phyloP scores from a whole-genome alignment of 2,888 invertebrate genomes.

The Cetonia aurata region DNA sequence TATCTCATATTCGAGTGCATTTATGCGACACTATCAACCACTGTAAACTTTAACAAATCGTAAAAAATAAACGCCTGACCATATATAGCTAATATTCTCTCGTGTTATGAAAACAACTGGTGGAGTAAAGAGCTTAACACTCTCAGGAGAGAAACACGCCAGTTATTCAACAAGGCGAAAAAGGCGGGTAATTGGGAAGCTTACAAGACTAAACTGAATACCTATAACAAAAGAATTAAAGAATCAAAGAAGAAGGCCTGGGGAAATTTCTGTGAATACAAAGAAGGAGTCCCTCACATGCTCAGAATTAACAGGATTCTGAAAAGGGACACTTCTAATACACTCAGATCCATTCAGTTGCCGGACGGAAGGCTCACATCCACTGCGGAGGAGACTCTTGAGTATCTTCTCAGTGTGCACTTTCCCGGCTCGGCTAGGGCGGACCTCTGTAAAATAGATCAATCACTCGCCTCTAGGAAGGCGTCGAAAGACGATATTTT shows the following conservation, averaged over 20 bases:
- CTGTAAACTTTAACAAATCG: too few species aligned
- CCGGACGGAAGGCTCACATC: too few species aligned
- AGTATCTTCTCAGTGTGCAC: slow-evolving; percentile 9
- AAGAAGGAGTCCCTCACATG: not conserved
- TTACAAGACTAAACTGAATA: not conserved
- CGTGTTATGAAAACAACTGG: too few species aligned
- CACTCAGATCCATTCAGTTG: slow-evolving; percentile 6
- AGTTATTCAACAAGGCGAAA: slow-evolving; percentile 1
- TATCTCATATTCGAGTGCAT: too few species aligned
- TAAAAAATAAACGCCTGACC: too few species aligned
- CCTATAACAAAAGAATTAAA: not conserved
- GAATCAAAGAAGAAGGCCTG: slow-evolving; percentile 5
- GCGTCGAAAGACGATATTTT: slow-evolving; percentile 2
- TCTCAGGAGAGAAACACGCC: slow-evolving; percentile 14
- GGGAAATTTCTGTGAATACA: not conserved
- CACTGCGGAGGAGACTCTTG: slow-evolving; percentile 8
- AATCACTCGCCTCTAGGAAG: not conserved
- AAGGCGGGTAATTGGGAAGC: slow-evolving; percentile 1
- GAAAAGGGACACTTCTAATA: slow-evolving; percentile 1
- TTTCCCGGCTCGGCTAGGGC: not conserved
- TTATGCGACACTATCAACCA: too few species aligned
- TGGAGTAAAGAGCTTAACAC: slow-evolving; percentile 14
- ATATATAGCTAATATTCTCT: too few species aligned
- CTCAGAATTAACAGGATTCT: not conserved
- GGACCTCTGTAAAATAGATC: not conserved